Base-by-base conservation (phyloP, 2,113 vertebrate species). In the Phylloscopus whistleri region DNA sequence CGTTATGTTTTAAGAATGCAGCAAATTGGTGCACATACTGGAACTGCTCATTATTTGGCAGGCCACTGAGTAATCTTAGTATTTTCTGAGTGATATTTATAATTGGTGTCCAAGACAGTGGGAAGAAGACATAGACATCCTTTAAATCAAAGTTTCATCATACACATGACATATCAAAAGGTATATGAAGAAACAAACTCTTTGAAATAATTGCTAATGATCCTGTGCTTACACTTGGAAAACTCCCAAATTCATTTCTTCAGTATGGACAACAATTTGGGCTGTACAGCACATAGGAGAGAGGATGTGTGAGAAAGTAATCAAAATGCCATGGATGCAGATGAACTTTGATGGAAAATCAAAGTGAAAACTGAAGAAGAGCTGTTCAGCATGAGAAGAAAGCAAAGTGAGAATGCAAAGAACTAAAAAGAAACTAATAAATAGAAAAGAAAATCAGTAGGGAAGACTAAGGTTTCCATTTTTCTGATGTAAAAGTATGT, bases 41-140 rank as follows among this genome's bases (percentile, higher is more conserved):
- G 89, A 93, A 91, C 55, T 78, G 62, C 51, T 68, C 90, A 92
- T 84, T 96, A 88, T 86, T 93, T 96, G 90, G 58, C 74, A 95
- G 53, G 49, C 55, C 79, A 53, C 24, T 73, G 33, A 74, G 18
- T 33, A 79, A 89, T 77, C 64, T 52, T 79, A 69, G 73, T 28
- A 78, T 86, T 83, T 94, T 91, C 70, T 89, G 43, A 49, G 31
- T 58, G 14, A 35, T 66, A 89, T 84, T 94, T 95, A 49, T 86
- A 92, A 85, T 26, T 56, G 41, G 37, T 84, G 86, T 52, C 90
- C 43, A 67, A 80, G 51, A 90, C 39, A 87, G 69, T 80, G 43
- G 35, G 51, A 89, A 90, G 77, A 96, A 77, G 62, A 91, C 68
- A 87, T 9, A 26, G 33, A 87, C n/a, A 69, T 27, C 33, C 39